Conservation (phyloP, 2,797 vertebrate species). For the Acomys russatus region DNA sequence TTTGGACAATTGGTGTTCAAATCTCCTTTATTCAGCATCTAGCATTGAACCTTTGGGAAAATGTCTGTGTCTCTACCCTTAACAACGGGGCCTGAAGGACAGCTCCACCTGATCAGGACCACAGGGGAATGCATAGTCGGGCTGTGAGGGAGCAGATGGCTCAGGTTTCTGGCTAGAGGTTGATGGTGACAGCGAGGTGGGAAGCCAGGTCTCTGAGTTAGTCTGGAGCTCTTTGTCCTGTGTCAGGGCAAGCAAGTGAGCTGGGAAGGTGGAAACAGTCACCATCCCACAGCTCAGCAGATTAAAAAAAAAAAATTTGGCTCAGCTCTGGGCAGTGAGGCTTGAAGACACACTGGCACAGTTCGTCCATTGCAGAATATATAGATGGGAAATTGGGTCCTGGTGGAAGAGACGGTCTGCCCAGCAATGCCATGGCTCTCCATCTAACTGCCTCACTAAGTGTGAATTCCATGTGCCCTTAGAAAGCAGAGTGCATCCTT, state of each 20-base stretch:
- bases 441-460: neutral
- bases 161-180: neutral
- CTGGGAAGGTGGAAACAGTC: neutral
- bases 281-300: neutral
- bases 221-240: neutral
- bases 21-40: neutral
- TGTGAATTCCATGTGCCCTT: neutral
- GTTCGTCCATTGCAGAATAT: neutral
- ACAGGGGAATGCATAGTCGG: neutral
- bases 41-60: neutral
- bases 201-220: neutral
- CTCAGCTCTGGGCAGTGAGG: neutral
- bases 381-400: neutral
- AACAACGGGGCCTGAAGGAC: neutral
- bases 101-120: neutral
- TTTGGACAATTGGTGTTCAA: neutral
- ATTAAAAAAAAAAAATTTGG: neutral
- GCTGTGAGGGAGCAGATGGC: accelerated
- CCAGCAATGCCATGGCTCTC: neutral
- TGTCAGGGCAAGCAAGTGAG: neutral
- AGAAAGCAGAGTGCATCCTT: neutral
- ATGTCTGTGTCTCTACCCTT: neutral
- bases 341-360: neutral
- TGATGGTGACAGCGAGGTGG: neutral
- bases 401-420: neutral